These are phyloP conservation scores for Boulengeromyrus knoepffleri DNA, from an alignment of 2,113 vertebrate genomes.

Conservation along the genomic window DNA sequence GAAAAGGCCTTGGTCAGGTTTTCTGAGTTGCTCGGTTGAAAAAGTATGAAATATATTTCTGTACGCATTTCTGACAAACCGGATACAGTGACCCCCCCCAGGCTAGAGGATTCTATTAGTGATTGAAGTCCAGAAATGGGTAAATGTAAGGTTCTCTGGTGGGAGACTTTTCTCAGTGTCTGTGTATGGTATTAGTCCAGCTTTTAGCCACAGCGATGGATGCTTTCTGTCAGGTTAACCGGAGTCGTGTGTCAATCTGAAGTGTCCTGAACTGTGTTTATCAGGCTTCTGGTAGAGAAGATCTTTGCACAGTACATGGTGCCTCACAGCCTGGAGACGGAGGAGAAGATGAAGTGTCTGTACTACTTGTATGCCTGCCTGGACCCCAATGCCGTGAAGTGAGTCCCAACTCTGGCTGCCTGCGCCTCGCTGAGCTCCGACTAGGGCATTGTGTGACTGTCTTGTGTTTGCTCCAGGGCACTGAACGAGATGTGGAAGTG, in stretches of 20 bases:
- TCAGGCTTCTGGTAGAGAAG: slow-evolving; percentile 92
- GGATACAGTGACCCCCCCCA: too few relatives aligned
- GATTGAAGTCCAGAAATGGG: background rate
- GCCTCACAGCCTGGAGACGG: slow-evolving; percentile 94
- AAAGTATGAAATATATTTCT: background rate
- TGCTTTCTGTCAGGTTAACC: background rate
- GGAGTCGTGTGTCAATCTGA: too few relatives aligned
- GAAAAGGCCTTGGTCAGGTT: background rate
- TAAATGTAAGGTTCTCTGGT: background rate
- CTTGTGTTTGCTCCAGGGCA: slow-evolving; percentile 61
- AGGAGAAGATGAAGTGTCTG: slow-evolving; percentile 98
- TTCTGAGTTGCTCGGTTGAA: background rate
- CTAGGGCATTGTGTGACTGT: background rate
- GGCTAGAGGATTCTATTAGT: too few relatives aligned
- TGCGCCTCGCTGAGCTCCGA: background rate
- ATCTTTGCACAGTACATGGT: slow-evolving; percentile 98
- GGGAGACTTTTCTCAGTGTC: background rate
- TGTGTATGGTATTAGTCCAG: slow-evolving; percentile 12
- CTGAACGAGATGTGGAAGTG: slow-evolving; percentile 99
- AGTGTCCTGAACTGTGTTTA: slow-evolving; percentile 18
- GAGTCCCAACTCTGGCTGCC: slow-evolving; percentile 50
- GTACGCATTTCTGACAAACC: background rate
- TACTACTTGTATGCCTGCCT: slow-evolving; percentile 97
- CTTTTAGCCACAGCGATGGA: slow-evolving; percentile 6
- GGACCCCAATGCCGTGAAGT: slow-evolving; percentile 98